Evolutionary conservation across 2,888 invertebrate species (phyloP), one percentile per base, ranked within the genome.

Genomic region (Agrotis ipsilon): DNA sequence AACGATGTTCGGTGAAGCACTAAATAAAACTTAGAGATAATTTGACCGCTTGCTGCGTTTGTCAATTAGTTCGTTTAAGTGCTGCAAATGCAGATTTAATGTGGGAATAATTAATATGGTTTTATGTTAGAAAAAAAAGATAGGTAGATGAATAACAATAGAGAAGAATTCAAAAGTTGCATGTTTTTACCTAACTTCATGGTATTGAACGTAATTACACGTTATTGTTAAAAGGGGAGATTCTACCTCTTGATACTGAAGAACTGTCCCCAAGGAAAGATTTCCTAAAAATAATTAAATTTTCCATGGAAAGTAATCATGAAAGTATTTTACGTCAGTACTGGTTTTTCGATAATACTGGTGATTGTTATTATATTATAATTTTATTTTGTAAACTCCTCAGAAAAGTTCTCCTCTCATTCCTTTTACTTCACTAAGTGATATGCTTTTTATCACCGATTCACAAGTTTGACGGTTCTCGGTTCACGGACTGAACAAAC

Each of bases 1-100:
- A 68, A 45, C 7, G n/a, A 49, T 55, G 49, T 67, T 66, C 45
- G 52, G 39, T 39, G 66, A 46, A 70, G 14, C 45, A 54, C 16
- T 45, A 19, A 18, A 76, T 49, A 68, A 49, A 57, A 68, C 18
- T 45, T 2, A 19, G 7, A 13, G 13, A 43, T 67, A 67, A 67
- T 68, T 71, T 13, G 27, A 43, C 48, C 21, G 18, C n/a, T 16
- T 63, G n/a, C 46, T 52, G 51, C 21, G 24, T 16, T 32, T 18
- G n/a, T 45, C 18, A 18, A 58, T 46, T n/a, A 16, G 24, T 39
- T 59, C 73, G 18, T 43, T 24, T 21, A 19, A 27, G 6, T 46
- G 46, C 39, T 72, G 72, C 24, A 14, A 14, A 39, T 6, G 19
- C 39, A 24, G n/a, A 16, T 32, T 49, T 11, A 48, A 2, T 13